Evolutionary conservation across 92 coral and sea anemone genomes (phyloP), one percentile per base, ranked within the genome.

Genomic region (Siderastrea siderea): DNA sequence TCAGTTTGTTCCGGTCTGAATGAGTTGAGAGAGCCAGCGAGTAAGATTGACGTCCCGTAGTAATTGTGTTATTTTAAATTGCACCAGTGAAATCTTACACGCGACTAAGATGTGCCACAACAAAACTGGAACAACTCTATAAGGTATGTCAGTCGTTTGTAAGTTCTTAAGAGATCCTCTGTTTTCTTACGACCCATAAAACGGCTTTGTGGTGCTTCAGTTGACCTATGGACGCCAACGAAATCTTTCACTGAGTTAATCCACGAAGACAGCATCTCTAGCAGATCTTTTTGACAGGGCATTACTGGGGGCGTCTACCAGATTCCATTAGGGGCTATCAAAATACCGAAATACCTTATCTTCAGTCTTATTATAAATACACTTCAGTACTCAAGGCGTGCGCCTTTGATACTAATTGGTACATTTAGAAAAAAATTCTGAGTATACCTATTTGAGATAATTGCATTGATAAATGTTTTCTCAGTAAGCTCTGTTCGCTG

Each of bases 291-390:
- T 74, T 7, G 49, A 74, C 63, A 12, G 66, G 57, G 76, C 44
- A 57, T 58, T 54, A 3, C 10, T 10, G 26, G 69, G 85, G 78
- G 77, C 78, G 86, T 71, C 50, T 48, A 6, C 57, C 15, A 68
- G 76, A 78, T 69, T 81, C 77, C 85, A 53, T n/a, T 60, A 47
- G 86, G 15, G 57, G 86, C 86, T 67, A 82, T 82, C 86, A 82
- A 82, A 82, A 82, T n/a, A 82, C 86, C 38, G 38, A 26, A 26
- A 26, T 26, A 26, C 7, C 55, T 16, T 66, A 47, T 53, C 15
- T 19, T 46, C 38, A 26, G 38, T 26, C 66, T 62, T 60, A 52
- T 68, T 58, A 71, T 69, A 57, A 82, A 45, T 68, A 82, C 86
- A 68, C 65, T 80, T 16, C 38, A 44, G 51, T 46, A 13, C 58